Percentiles rank a stretch among this genome's conserved stretches.
These are phyloP conservation scores for Aricia artaxerxes DNA, from an alignment of 2,888 invertebrate species.

Conservation along the genomic window DNA sequence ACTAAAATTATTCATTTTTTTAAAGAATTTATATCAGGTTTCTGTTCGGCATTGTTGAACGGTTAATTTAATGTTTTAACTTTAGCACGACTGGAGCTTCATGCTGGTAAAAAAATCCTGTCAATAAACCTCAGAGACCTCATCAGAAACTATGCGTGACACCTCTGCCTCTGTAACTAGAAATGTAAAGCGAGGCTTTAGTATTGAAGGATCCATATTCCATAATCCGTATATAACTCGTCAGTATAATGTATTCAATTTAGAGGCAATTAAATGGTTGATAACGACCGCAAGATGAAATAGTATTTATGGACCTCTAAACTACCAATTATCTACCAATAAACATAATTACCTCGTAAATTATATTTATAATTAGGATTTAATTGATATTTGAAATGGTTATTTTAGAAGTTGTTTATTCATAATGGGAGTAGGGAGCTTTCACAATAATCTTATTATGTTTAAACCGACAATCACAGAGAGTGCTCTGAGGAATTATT, in stretches of 20 bases:
- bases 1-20: no score
- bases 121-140: no score
- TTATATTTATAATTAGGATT: slow-evolving; percentile 16
- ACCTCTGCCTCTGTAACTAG: no score
- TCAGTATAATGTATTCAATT: slow-evolving; percentile 8
- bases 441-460: not conserved
- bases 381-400: not conserved
- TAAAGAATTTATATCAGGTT: no score
- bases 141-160: no score
- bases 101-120: no score
- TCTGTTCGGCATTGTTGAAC: no score
- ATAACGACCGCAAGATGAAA: slow-evolving; percentile 20
- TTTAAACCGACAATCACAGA: no score
- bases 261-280: not conserved
- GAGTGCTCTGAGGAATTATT: no score
- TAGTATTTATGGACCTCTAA: slow-evolving; percentile 16
- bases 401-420: not conserved
- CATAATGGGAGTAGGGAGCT: not conserved
- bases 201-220: not conserved
- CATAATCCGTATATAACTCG: not conserved
- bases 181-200: no score
- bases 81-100: no score
- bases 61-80: no score
- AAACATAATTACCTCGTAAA: slow-evolving; percentile 20
- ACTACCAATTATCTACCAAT: not conserved